Conservation (phyloP, 2,797 vertebrate genomes). For the Diplodus sargus region DNA sequence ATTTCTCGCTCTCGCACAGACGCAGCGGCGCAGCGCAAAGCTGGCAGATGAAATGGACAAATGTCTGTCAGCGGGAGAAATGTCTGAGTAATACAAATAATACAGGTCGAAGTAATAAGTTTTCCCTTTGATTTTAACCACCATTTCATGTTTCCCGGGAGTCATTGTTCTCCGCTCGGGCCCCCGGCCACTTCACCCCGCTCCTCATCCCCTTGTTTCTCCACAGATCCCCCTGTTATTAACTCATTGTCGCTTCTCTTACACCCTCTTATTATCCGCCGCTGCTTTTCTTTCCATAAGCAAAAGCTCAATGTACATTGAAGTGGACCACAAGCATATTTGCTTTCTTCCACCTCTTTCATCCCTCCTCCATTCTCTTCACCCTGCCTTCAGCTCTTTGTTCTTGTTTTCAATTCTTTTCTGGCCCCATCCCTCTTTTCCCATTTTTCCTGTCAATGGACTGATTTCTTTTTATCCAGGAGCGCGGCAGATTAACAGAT, state of each 20-base stretch:
- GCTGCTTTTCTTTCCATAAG: constrained; percentile 73
- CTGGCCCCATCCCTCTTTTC: constrained; percentile 77
- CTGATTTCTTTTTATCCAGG: constrained; percentile 89
- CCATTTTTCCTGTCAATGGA: constrained; percentile 86
- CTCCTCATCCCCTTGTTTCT: constrained; percentile 60
- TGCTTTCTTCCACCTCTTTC: constrained; percentile 72
- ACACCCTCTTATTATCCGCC: constrained; percentile 77
- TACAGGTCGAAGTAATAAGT: background rate
- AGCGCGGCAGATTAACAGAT: constrained; percentile 89
- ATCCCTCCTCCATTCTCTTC: constrained; percentile 67
- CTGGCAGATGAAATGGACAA: constrained; percentile 50
- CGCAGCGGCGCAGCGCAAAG: constrained; percentile 6
- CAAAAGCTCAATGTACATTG: constrained; percentile 79
- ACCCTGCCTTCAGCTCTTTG: constrained; percentile 69
- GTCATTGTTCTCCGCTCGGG: constrained; percentile 11
- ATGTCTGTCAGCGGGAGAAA: constrained; percentile 22
- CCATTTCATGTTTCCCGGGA: constrained; percentile 13
- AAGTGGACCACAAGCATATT: constrained; percentile 76
- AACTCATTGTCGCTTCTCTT: constrained; percentile 68
- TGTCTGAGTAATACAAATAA: background rate
- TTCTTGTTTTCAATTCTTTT: constrained; percentile 76
- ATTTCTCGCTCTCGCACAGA: constrained; percentile 38
- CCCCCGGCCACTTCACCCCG: constrained; percentile 73
- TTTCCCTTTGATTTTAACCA: background rate
- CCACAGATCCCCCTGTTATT: constrained; percentile 71